Evolutionary conservation across 2,888 invertebrate genomes (phyloP).

Genomic region (Sinhomidia bicolor): DNA sequence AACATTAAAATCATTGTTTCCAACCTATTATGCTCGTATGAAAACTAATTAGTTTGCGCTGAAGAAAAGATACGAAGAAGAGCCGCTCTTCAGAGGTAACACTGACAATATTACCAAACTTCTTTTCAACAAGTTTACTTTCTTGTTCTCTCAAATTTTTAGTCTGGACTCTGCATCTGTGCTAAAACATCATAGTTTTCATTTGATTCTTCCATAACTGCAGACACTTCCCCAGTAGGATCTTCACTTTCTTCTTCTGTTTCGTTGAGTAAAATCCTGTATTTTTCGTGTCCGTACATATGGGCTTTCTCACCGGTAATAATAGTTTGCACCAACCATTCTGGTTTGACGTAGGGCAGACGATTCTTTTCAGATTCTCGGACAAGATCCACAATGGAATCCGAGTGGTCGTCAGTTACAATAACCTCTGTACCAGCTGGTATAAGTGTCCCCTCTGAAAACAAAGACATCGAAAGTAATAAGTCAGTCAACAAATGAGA

Average conservation of each 20-base stretch:
- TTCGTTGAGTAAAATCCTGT: constrained; percentile 49
- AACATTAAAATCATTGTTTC: no score
- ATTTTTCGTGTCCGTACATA: constrained; percentile 73
- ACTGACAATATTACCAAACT: no score
- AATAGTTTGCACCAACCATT: constrained; percentile 80
- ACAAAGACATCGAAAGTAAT: background rate
- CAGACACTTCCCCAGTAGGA: constrained; percentile 9
- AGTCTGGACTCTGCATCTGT: constrained; percentile 53
- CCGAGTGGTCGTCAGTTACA: constrained; percentile 72
- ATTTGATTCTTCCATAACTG: constrained; percentile 10
- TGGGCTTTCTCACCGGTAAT: constrained; percentile 74
- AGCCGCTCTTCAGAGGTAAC: background rate
- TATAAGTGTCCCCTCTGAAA: constrained; percentile 56
- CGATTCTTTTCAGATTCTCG: constrained; percentile 55
- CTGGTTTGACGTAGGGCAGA: constrained; percentile 78
- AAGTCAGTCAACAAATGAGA: background rate
- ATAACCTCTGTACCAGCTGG: constrained; percentile 77
- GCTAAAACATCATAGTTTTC: constrained; percentile 18
- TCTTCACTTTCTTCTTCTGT: constrained; percentile 63
- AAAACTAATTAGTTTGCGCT: no score
- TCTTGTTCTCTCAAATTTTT: background rate
- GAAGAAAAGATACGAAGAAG: no score
- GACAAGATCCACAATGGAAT: constrained; percentile 67
- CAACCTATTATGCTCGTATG: no score
- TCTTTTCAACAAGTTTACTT: no score